These are phyloP conservation scores for Heptranchias perlo DNA, from an alignment of 2,113 vertebrate species.

Conservation along the genomic window DNA sequence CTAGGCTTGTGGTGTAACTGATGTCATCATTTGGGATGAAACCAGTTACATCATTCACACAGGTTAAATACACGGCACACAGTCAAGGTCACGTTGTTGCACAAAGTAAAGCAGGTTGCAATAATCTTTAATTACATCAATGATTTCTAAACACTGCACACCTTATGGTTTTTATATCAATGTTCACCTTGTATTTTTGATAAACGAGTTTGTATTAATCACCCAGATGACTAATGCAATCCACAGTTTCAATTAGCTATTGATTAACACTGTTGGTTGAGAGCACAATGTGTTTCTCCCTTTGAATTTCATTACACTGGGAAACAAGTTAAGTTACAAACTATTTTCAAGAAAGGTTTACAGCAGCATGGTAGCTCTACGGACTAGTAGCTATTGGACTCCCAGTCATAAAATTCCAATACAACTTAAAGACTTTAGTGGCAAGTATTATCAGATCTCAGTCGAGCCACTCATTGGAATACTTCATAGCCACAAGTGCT, in stretches of 20 bases:
- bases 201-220: not conserved
- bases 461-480: not conserved
- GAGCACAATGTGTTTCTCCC: not conserved
- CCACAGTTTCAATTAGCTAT: not conserved
- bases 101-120: not conserved
- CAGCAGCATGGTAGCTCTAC: not conserved
- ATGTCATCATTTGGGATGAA: constrained; percentile 29
- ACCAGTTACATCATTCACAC: constrained; percentile 12
- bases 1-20: constrained; percentile 2
- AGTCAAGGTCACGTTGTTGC: constrained; percentile 8
- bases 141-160: constrained; percentile 6
- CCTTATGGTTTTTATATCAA: not conserved
- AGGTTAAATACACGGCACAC: not conserved
- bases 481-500: not conserved
- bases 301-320: not conserved
- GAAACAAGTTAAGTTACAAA: not conserved
- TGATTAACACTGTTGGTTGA: not conserved
- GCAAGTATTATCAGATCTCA: not conserved
- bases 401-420: not conserved
- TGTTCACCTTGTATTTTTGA: not conserved
- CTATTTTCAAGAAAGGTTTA: not conserved
- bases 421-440: not conserved
- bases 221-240: not conserved
- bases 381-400: not conserved
- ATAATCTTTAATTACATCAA: constrained; percentile 30